phyloP scores from a whole-genome alignment of 2,797 vertebrate genomes.

The Lepilemur septentrionalis region DNA sequence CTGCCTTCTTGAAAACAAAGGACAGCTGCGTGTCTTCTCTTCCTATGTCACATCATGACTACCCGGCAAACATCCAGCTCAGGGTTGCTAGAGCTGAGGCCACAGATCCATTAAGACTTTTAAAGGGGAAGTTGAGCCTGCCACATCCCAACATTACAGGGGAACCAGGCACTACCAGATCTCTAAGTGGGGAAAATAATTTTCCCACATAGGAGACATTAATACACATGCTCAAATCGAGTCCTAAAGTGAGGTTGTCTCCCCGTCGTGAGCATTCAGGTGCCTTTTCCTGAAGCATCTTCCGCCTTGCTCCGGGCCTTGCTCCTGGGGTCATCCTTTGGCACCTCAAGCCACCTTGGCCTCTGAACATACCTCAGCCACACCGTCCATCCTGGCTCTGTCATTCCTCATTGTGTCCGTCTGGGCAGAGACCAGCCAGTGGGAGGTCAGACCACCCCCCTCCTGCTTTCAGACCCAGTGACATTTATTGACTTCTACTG shows the following conservation, averaged over 20 bases:
- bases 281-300: neutral
- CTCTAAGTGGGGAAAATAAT: neutral
- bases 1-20: neutral
- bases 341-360: neutral
- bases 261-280: neutral
- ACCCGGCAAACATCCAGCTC: neutral
- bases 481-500: too few relatives aligned
- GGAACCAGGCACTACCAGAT: neutral
- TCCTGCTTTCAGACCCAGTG: neutral
- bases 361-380: neutral
- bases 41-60: neutral
- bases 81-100: neutral
- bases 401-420: neutral
- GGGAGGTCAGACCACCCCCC: neutral
- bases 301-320: neutral
- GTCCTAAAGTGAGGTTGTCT: neutral
- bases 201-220: neutral
- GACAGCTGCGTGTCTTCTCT: neutral
- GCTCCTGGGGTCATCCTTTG: neutral
- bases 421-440: neutral
- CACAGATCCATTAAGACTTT: neutral
- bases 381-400: neutral
- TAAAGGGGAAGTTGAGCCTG: neutral
- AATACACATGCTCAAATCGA: neutral
- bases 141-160: neutral